These are phyloP conservation scores for Takifugu ocellatus DNA, from an alignment of 2,797 vertebrate genomes.

Conservation along the genomic window DNA sequence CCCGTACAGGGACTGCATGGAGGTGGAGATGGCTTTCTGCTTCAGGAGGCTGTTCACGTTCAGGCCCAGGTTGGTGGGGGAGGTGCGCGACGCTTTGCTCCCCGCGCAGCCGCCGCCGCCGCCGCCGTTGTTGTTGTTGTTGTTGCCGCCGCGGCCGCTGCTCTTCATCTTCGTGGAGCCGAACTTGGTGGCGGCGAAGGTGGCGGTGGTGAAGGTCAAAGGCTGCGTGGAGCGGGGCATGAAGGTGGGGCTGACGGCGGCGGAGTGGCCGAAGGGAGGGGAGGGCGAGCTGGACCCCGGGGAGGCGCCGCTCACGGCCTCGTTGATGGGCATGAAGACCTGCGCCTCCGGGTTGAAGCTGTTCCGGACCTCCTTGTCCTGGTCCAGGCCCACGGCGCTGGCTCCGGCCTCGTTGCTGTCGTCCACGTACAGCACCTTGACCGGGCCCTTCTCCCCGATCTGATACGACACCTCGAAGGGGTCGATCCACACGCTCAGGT, in stretches of 20 bases:
- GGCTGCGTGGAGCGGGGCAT: slow-evolving; percentile 94
- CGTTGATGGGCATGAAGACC: slow-evolving; percentile 96
- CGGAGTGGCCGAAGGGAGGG: slow-evolving; percentile 94
- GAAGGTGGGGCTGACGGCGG: slow-evolving; percentile 93
- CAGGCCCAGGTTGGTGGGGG: slow-evolving; percentile 94
- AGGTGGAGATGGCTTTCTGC: slow-evolving; percentile 95
- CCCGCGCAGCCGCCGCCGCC: slow-evolving; percentile 73
- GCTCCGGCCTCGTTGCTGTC: slow-evolving; percentile 84
- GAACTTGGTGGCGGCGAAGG: slow-evolving; percentile 97
- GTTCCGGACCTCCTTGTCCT: slow-evolving; percentile 98
- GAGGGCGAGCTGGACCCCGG: slow-evolving; percentile 94
- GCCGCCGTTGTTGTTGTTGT: slow-evolving; percentile 59
- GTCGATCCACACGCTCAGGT: slow-evolving; percentile 98
- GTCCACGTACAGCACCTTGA: slow-evolving; percentile 96
- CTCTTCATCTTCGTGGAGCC: slow-evolving; percentile 99
- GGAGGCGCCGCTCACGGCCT: slow-evolving; percentile 80
- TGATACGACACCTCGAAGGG: slow-evolving; percentile 98
- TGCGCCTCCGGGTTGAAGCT: slow-evolving; percentile 98
- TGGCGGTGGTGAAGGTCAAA: slow-evolving; percentile 98
- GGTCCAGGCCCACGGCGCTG: slow-evolving; percentile 77
- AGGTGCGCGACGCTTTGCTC: slow-evolving; percentile 88
- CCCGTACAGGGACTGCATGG: slow-evolving; percentile 94
- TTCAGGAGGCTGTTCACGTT: slow-evolving; percentile 95
- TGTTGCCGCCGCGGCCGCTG: slow-evolving; percentile 84
- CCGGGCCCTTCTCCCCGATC: slow-evolving; percentile 95